These are phyloP conservation scores for Seriola rivoliana DNA, from an alignment of 2,113 vertebrate genomes.

Conservation along the genomic window DNA sequence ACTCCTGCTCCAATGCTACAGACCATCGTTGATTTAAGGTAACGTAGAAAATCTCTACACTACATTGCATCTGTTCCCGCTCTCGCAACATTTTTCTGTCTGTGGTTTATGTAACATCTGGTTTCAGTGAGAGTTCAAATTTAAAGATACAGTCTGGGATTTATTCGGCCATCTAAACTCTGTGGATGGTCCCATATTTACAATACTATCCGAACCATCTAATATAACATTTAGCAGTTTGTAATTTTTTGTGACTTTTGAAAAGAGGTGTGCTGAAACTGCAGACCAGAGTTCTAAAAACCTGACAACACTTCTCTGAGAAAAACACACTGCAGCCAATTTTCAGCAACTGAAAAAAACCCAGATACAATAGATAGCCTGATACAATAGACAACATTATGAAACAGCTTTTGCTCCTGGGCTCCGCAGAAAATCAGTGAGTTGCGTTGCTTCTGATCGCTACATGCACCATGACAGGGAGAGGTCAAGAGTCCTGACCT, in stretches of 20 bases:
- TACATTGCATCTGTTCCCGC: constrained; percentile 63
- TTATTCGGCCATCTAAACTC: constrained; percentile 26
- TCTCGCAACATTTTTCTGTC: constrained; percentile 45
- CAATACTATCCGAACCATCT: background rate
- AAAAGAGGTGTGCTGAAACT: constrained; percentile 12
- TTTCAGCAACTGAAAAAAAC: constrained; percentile 30
- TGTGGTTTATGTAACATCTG: constrained; percentile 45
- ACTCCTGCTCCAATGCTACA: constrained; percentile 82
- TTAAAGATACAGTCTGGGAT: constrained; percentile 45
- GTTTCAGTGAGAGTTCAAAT: constrained; percentile 40
- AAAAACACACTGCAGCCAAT: constrained; percentile 45
- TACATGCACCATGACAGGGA: constrained; percentile 70
- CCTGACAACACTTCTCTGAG: background rate
- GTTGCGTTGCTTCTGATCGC: constrained; percentile 54
- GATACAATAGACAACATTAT: constrained; percentile 43
- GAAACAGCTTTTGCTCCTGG: constrained; percentile 53
- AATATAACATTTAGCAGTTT: background rate
- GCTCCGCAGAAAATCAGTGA: constrained; percentile 56
- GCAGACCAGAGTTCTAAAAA: constrained; percentile 22
- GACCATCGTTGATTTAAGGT: constrained; percentile 86
- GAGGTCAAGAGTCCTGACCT: constrained; percentile 79
- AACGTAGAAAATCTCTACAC: constrained; percentile 72
- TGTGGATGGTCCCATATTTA: background rate
- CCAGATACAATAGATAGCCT: constrained; percentile 16
- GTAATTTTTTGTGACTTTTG: constrained; percentile 12